These are phyloP conservation scores for Liopterus haemorrhoidalis DNA, from an alignment of 2,888 invertebrate species.

Conservation along the genomic window DNA sequence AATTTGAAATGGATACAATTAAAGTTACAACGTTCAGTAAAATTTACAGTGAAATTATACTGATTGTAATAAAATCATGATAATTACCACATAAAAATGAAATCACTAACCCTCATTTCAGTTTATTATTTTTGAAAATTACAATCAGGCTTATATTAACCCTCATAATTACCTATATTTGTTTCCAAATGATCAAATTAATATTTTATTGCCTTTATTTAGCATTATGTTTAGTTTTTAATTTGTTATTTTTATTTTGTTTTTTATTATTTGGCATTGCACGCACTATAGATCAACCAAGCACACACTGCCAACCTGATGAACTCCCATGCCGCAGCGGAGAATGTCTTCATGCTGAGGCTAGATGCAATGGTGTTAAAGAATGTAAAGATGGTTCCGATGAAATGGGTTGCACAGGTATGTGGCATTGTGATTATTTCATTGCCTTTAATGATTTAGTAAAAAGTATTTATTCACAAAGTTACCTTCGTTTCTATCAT, in stretches of 20 bases:
- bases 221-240: constrained; percentile 23
- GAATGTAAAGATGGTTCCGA: constrained; percentile 60
- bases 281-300: constrained; percentile 18
- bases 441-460: too few relatives aligned
- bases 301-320: constrained; percentile 39
- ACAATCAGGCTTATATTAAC: too few relatives aligned
- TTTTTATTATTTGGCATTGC: constrained; percentile 31
- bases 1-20: too few relatives aligned
- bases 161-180: too few relatives aligned
- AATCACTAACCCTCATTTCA: too few relatives aligned
- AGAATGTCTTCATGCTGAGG: constrained; percentile 43
- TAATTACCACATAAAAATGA: too few relatives aligned
- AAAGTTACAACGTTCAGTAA: too few relatives aligned
- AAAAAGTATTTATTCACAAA: too few relatives aligned
- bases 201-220: constrained; percentile 12
- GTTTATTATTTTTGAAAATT: constrained; percentile 24
- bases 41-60: too few relatives aligned
- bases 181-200: background rate
- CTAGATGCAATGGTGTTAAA: constrained; percentile 51
- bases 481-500: too few relatives aligned
- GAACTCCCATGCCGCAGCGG: constrained; percentile 49
- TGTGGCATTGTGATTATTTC: constrained; percentile 25
- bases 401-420: constrained; percentile 47
- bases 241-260: constrained; percentile 30
- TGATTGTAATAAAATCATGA: too few relatives aligned